Evolutionary conservation across 2,113 vertebrate genomes (phyloP).

Genomic region (Bufo gargarizans): DNA sequence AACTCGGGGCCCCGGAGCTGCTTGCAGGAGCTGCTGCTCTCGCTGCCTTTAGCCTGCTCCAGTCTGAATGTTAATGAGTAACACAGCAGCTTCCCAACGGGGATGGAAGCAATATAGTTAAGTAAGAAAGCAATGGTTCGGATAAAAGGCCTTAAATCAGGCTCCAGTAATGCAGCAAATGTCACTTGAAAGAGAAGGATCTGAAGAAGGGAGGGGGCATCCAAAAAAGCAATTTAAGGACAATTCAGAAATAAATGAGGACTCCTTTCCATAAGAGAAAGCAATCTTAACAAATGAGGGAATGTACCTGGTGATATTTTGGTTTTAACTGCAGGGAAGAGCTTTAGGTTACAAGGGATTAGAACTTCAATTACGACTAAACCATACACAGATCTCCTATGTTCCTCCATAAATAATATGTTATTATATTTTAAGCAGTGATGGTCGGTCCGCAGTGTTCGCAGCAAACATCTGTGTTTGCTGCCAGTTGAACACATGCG

Average conservation of each 20-base stretch:
- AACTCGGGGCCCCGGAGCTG: constrained; percentile 32
- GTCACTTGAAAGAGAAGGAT: constrained; percentile 68
- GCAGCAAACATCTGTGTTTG: too few species aligned
- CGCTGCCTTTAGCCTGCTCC: constrained; percentile 60
- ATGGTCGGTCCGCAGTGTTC: too few species aligned
- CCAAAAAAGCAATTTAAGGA: constrained; percentile 59
- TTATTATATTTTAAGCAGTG: constrained; percentile 23
- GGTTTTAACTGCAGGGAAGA: constrained; percentile 64
- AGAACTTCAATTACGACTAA: constrained; percentile 55
- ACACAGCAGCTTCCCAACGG: constrained; percentile 63
- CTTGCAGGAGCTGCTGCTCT: constrained; percentile 59
- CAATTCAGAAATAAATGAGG: constrained; percentile 62
- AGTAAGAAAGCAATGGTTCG: constrained; percentile 67
- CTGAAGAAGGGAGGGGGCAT: constrained; percentile 9
- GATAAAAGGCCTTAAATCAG: constrained; percentile 71
- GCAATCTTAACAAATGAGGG: constrained; percentile 65
- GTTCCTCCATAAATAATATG: constrained; percentile 17
- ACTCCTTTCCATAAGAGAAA: constrained; percentile 61
- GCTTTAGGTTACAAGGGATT: constrained; percentile 51
- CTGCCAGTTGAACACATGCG: too few species aligned
- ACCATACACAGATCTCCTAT: constrained; percentile 34
- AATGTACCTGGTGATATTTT: constrained; percentile 63
- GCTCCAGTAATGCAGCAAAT: constrained; percentile 65
- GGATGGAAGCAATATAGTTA: constrained; percentile 67
- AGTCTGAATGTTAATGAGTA: constrained; percentile 59